Evolutionary conservation across 2,113 vertebrate species (phyloP).

Genomic region (Apaloderma vittatum): DNA sequence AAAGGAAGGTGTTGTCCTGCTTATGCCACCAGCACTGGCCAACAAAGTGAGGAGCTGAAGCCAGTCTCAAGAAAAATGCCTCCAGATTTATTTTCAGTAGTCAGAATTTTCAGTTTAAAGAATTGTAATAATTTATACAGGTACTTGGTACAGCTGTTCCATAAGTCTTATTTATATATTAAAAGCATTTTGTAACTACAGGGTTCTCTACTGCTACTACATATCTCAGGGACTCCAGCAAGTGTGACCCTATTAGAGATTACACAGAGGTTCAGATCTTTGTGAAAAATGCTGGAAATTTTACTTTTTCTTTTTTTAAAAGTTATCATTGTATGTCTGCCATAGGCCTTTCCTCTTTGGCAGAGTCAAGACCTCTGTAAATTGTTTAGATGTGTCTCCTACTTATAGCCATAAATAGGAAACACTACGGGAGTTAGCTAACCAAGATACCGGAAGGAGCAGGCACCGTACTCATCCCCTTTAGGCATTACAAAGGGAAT

Average conservation of each 20-base stretch:
- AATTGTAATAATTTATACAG: background rate
- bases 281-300: background rate
- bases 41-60: background rate
- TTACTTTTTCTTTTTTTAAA: background rate
- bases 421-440: background rate
- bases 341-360: background rate
- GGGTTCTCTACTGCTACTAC: background rate
- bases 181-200: background rate
- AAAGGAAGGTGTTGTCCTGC: background rate
- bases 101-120: background rate
- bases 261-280: background rate
- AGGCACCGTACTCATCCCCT: background rate
- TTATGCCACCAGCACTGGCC: background rate
- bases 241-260: background rate
- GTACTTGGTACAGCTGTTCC: background rate
- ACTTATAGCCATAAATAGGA: background rate
- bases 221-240: background rate
- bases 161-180: background rate
- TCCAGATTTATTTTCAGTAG: background rate
- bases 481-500: background rate
- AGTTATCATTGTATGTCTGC: background rate
- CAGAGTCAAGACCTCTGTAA: background rate
- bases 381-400: background rate
- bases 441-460: background rate
- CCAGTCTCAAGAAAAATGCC: background rate